Evolutionary conservation across 2,888 invertebrate species (phyloP).

Genomic region (Apotomis turbidana): DNA sequence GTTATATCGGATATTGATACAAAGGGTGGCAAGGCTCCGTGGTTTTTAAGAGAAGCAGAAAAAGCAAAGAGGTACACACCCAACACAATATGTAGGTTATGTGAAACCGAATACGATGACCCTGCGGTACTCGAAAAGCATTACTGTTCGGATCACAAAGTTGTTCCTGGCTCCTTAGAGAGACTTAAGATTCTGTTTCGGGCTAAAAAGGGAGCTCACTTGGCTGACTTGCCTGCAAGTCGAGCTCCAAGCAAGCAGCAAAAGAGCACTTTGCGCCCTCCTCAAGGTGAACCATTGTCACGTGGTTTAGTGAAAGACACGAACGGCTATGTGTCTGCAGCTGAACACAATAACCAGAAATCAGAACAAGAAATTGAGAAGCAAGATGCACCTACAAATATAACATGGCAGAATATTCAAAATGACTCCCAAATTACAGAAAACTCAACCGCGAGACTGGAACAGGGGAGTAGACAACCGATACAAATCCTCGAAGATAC

Average conservation of each 20-base stretch:
- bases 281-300: background rate
- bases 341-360: no score
- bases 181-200: conserved; percentile 9
- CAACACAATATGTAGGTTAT: conserved; percentile 12
- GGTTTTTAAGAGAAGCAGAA: conserved; percentile 12
- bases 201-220: conserved; percentile 11
- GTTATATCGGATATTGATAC: conserved; percentile 1
- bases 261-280: background rate
- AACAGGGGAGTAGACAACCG: no score
- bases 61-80: conserved; percentile 2
- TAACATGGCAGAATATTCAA: no score
- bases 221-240: conserved; percentile 2
- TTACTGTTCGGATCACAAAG: conserved; percentile 1
- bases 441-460: no score
- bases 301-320: background rate
- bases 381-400: no score
- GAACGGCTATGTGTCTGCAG: no score
- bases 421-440: no score
- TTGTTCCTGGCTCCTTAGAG: conserved; percentile 1
- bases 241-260: background rate
- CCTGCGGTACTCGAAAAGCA: background rate
- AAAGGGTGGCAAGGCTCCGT: conserved; percentile 1
- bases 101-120: conserved; percentile 2
- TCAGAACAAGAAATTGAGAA: no score
- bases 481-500: no score